Conservation (phyloP, 2,888 invertebrate genomes). For the Pemphredon lugubris region DNA sequence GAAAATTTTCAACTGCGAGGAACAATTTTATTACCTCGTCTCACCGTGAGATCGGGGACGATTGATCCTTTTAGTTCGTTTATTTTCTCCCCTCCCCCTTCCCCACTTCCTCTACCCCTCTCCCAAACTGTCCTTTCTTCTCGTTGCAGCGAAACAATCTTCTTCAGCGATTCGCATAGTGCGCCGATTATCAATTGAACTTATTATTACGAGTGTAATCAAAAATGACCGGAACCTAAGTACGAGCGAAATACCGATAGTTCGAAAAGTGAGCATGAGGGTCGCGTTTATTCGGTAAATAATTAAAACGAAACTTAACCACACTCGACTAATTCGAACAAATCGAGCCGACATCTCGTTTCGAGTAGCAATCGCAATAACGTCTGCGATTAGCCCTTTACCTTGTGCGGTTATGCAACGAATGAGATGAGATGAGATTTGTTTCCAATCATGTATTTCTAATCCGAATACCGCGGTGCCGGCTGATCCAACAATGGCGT, state of each 20-base stretch:
- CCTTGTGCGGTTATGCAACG: background rate
- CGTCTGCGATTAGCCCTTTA: too few relatives aligned
- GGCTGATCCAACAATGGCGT: slow-evolving; percentile 33
- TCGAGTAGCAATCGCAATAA: too few relatives aligned
- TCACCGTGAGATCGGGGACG: slow-evolving; percentile 25
- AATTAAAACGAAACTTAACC: too few relatives aligned
- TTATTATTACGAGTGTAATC: too few relatives aligned
- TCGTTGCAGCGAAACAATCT: slow-evolving; percentile 42
- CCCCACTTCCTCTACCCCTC: slow-evolving; percentile 3
- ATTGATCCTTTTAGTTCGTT: slow-evolving; percentile 39
- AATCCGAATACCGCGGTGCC: slow-evolving; percentile 50
- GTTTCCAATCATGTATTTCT: slow-evolving; percentile 44
- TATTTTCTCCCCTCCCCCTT: background rate
- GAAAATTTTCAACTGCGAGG: slow-evolving; percentile 51
- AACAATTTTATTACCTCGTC: slow-evolving; percentile 55
- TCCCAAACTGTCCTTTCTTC: too few relatives aligned
- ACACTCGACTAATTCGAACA: too few relatives aligned
- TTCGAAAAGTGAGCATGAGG: too few relatives aligned
- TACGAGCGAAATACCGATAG: too few relatives aligned
- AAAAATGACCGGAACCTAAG: too few relatives aligned
- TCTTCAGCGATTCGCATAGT: background rate
- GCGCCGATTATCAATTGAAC: too few relatives aligned
- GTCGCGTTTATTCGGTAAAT: too few relatives aligned
- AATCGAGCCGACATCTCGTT: too few relatives aligned
- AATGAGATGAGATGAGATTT: slow-evolving; percentile 42